Percentiles rank a stretch among this genome's conserved stretches.
Conservation (phyloP, 2,797 vertebrate species). For the Crocodylus rhombifer region DNA sequence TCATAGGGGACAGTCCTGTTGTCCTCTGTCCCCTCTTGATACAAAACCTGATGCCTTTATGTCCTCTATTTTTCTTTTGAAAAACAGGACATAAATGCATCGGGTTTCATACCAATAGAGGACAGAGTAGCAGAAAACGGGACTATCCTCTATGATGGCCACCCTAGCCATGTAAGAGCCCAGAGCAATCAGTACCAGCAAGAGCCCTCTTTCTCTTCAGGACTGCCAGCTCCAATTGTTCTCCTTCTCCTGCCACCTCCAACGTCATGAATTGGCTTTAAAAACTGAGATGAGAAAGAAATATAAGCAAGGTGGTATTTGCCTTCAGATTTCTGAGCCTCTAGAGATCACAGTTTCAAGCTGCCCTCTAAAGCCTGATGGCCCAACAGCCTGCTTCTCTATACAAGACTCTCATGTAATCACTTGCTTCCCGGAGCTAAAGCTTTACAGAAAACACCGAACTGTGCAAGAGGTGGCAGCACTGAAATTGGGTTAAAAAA, state of each 20-base stretch:
- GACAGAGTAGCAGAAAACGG: no score
- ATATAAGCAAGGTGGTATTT: not conserved
- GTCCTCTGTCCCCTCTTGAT: no score
- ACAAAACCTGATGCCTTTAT: no score
- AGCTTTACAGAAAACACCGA: not conserved
- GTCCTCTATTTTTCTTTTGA: no score
- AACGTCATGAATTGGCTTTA: not conserved
- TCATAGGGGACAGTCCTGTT: no score
- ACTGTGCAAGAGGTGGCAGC: rapidly evolving
- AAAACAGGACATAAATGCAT: no score
- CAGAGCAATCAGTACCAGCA: not conserved
- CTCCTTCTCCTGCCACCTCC: not conserved
- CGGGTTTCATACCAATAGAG: no score
- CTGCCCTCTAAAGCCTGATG: not conserved
- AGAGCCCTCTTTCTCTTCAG: rapidly evolving
- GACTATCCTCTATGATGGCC: no score
- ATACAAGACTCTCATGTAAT: not conserved
- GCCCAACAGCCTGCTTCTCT: not conserved
- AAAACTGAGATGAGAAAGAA: not conserved
- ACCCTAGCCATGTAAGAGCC: no score
- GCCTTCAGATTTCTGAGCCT: not conserved
- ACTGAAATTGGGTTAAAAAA: not conserved
- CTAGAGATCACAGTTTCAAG: not conserved
- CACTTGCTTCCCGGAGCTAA: rapidly evolving
- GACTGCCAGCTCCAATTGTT: not conserved